Evolutionary conservation across 2,888 invertebrate species (phyloP), one percentile per base, ranked within the genome.

Genomic region (Creontiades dilutus): DNA sequence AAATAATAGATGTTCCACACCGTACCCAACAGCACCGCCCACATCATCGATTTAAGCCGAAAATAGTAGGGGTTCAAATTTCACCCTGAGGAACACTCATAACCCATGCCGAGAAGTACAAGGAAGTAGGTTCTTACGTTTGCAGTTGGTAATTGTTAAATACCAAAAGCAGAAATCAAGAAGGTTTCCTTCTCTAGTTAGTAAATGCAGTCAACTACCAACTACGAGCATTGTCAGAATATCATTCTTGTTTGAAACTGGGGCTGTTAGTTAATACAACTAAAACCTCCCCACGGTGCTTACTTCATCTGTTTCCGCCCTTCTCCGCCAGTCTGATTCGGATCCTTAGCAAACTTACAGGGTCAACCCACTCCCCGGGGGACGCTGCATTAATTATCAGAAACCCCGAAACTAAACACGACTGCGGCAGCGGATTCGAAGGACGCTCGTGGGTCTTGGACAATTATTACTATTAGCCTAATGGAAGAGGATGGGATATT

Each of bases 401-500:
- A 13, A 52, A 52, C 16, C 14, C 52, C 16, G 52, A 16, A 52
- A 52, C 52, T 52, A 16, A 16, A 52, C 14, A 52, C 76, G 28
- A 28, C 16, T 16, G 37, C 11, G 80, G 37, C 80, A 46, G 12
- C 11, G 16, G 37, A 80, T 80, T 28, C 37, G 80, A 80, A 37
- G 80, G 80, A 11, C 37, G 80, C 16, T 52, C 52, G 52, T 46
- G 80, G 46, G 28, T 23, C 28, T 80, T 80, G 80, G 80, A 80
- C 80, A 80, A 80, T 80, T 80, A 80, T 80, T 80, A 80, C 80
- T 80, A 80, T 80, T 80, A 80, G 37, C 80, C 37, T 80, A 80
- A 80, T 80, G 80, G 80, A 80, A 80, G 80, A 80, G 27, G 28
- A 27, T 16, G 14, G 28, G 37, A 37, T 78, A 80, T 80, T 80